Base-by-base conservation (phyloP, 2,113 vertebrate species). In the Corythoichthys intestinalis region DNA sequence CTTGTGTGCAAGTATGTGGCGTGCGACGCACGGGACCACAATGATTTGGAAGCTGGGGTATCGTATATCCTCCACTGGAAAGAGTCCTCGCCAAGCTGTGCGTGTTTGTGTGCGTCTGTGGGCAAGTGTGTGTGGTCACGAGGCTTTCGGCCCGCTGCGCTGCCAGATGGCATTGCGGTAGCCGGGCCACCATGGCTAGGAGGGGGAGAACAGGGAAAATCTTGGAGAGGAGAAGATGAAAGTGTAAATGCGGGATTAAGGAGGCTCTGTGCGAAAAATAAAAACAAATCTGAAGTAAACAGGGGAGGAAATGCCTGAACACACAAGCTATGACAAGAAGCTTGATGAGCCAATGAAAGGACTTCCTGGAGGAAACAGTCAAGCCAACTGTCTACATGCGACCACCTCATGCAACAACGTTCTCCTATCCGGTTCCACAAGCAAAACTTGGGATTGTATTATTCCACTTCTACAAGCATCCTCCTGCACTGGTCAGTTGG, bases 151-250 rank as follows among this genome's bases (percentile, higher is more conserved):
- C 91, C 80, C 77, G 90, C 90, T 90, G 91, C 46, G 91, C 83
- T 78, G 85, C 85, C 92, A 93, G 91, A 93, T 93, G 92, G 91
- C 75, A 71, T 72, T 70, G 76, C 78, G 80, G 84, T 81, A 75
- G 87, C 82, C 49, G 78, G 80, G 83, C 87, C 86, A 85, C 82
- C 83, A 77, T 78, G 84, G 82, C 75, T 83, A 87, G 84, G 65
- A 68, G 79, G 78, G 70, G 69, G 77, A 73, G 73, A 79, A 72
- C 68, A 64, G 68, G 69, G 79, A 75, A 79, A 82, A 77, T 72
- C 78, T 74, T 80, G 79, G 70, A 77, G 65, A 71, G 67, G 73
- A 69, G 77, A 68, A 66, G 76, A 74, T 50, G 77, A 74, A 8
- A 76, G 71, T 76, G 81, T 77, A 80, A 85, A 66, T 68, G 41